Evolutionary conservation across 1,140 invertebrate species (phyloP), one percentile per base, ranked within the genome.

Genomic region (Galleria mellonella): DNA sequence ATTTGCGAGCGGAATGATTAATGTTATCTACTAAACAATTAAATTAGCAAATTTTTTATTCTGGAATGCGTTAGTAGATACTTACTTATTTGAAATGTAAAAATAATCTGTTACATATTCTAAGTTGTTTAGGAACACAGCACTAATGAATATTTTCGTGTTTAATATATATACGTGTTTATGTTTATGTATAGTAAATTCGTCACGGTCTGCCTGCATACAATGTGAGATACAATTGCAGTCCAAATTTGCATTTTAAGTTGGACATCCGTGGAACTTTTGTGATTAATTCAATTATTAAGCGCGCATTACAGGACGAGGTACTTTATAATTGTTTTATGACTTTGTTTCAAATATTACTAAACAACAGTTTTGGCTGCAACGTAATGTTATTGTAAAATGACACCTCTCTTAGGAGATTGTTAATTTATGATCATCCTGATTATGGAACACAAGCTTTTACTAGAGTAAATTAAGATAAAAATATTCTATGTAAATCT

Each of bases 201-300:
- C 63, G 74, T 70, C 66, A 72, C 61, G 77, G 66, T 79, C 66
- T 57, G 73, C 33, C 53, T 63, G 49, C 47, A 37, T 33, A 52
- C 58, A 54, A 48, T 67, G 61, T 75, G 64, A 62, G 55, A 62
- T 66, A 71, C 72, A 72, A 72, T 72, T 76, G 74, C 70, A 72
- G 41, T 51, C 36, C 14, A 67, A 72, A 81, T 81, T 83, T 81
- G 76, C 76, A 83, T 81, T 69, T 62, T 60, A 55, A 50, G 55
- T 52, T 54, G 50, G 55, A 62, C 67, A 71, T 65, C 62, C 56
- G 53, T 58, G 66, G 60, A 65, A 66, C 60, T 52, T 53, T 51
- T 49, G 59, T 70, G 59, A 70, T 72, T 77, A 79, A 72, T 76
- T 72, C 48, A 66, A 69, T 55, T 52, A 61, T 61, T 62, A 66